These are phyloP conservation scores for Tipula helvola DNA, from an alignment of 2,888 invertebrate species.

Conservation along the genomic window DNA sequence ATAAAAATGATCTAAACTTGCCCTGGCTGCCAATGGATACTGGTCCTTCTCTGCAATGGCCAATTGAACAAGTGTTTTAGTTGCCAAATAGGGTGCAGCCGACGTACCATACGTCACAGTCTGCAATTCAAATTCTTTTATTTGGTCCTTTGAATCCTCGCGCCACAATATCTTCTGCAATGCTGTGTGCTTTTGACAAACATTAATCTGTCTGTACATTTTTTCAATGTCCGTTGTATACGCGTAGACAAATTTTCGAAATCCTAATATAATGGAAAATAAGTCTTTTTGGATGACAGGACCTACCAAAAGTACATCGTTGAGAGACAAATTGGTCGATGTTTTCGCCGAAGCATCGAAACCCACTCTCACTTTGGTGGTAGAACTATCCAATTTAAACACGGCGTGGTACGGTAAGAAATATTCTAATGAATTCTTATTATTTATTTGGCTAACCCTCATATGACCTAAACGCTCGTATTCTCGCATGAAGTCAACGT, in stretches of 20 bases:
- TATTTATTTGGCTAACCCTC: neutral
- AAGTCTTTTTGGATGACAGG: slow-evolving; percentile 13
- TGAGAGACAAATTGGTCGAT: slow-evolving; percentile 12
- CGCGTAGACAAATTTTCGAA: slow-evolving; percentile 12
- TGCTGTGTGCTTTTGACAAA: slow-evolving; percentile 14
- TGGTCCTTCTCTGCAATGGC: slow-evolving; percentile 14
- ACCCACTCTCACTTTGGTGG: slow-evolving; percentile 14
- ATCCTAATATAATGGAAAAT: slow-evolving; percentile 9
- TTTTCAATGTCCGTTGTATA: slow-evolving; percentile 20
- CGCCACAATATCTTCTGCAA: slow-evolving; percentile 20
- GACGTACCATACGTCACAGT: slow-evolving; percentile 18
- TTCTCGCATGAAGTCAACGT: neutral
- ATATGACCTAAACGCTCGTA: neutral
- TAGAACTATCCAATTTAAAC: neutral
- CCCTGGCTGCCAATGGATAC: slow-evolving; percentile 15
- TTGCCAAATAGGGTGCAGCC: slow-evolving; percentile 17
- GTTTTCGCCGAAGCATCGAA: slow-evolving; percentile 11
- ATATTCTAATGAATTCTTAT: neutral
- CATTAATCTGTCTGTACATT: slow-evolving; percentile 13
- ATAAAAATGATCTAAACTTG: slow-evolving; percentile 13
- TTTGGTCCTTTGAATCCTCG: neutral
- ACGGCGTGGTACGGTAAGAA: slow-evolving; percentile 9
- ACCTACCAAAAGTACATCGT: slow-evolving; percentile 13
- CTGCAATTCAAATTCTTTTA: slow-evolving; percentile 15
- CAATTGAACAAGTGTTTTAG: slow-evolving; percentile 14